Evolutionary conservation across 2,797 vertebrate genomes (phyloP).

Genomic region (Paguma larvata): DNA sequence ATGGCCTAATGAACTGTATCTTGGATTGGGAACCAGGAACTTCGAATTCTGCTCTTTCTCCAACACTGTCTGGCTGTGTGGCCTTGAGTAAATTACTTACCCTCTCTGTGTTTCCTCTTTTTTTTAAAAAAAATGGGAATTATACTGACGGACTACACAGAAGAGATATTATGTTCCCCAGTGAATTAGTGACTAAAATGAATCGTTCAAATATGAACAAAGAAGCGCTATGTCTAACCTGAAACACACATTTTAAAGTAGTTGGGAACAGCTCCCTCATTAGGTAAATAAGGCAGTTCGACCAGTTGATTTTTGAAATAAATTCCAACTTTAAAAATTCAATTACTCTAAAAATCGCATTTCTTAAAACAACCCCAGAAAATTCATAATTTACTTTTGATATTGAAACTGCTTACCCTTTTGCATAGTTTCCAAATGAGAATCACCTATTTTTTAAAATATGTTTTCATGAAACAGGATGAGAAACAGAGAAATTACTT

Average conservation of each 20-base stretch:
- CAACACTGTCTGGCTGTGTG: constrained; percentile 58
- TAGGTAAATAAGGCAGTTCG: constrained; percentile 26
- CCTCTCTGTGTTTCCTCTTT: constrained; percentile 57
- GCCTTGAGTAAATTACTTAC: constrained; percentile 34
- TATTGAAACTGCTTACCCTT: constrained; percentile 11
- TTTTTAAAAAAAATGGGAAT: neutral
- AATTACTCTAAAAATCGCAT: constrained; percentile 39
- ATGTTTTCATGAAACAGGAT: neutral
- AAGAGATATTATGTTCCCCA: neutral
- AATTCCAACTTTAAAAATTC: constrained; percentile 16
- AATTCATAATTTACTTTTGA: constrained; percentile 46
- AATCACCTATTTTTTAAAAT: neutral
- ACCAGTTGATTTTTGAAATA: constrained; percentile 45
- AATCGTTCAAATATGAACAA: constrained; percentile 6
- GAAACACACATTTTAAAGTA: constrained; percentile 52
- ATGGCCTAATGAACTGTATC: constrained; percentile 29
- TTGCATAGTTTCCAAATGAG: constrained; percentile 1
- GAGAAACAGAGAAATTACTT: constrained; percentile 23
- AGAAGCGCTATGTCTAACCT: constrained; percentile 20
- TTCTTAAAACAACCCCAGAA: constrained; percentile 35
- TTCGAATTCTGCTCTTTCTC: constrained; percentile 17
- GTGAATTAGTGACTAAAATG: constrained; percentile 15
- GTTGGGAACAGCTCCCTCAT: neutral
- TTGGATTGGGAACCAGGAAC: constrained; percentile 4
- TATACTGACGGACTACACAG: neutral